Percentiles rank a stretch among this genome's conserved stretches.
phyloP scores from a whole-genome alignment of 2,888 invertebrate genomes.

The Troides aeacus region DNA sequence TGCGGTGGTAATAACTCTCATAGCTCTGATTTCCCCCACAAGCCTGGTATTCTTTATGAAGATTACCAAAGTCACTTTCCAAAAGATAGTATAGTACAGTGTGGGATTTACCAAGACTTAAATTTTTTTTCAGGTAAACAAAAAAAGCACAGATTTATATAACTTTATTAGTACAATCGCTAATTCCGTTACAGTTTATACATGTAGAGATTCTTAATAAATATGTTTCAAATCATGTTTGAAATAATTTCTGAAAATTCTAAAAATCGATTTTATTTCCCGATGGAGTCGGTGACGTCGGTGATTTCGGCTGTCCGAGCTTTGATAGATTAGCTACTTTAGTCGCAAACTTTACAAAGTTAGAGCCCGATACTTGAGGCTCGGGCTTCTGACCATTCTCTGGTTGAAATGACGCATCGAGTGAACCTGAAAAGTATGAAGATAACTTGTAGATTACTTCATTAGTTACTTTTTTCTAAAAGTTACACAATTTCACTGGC shows the following conservation, averaged over 20 bases:
- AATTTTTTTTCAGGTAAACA: no score
- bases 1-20: no score
- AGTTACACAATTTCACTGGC: no score
- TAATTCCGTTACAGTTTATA: background rate
- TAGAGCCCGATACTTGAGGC: constrained; percentile 61
- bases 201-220: constrained; percentile 2
- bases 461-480: background rate
- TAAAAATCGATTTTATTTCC: constrained; percentile 65
- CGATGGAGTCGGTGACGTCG: constrained; percentile 60
- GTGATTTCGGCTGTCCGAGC: constrained; percentile 61
- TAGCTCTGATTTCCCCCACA: no score
- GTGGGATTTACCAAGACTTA: no score
- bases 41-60: no score
- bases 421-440: constrained; percentile 52
- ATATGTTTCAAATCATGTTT: background rate
- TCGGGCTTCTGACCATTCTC: constrained; percentile 62
- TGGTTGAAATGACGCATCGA: constrained; percentile 63
- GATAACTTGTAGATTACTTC: background rate
- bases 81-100: no score
- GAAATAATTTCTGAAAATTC: constrained; percentile 16
- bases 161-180: background rate
- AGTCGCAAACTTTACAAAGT: constrained; percentile 69
- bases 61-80: no score
- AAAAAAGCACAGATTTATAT: background rate
- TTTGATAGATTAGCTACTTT: constrained; percentile 70